Conservation (phyloP, 2,888 invertebrate species). For the Drosophila mimica region DNA sequence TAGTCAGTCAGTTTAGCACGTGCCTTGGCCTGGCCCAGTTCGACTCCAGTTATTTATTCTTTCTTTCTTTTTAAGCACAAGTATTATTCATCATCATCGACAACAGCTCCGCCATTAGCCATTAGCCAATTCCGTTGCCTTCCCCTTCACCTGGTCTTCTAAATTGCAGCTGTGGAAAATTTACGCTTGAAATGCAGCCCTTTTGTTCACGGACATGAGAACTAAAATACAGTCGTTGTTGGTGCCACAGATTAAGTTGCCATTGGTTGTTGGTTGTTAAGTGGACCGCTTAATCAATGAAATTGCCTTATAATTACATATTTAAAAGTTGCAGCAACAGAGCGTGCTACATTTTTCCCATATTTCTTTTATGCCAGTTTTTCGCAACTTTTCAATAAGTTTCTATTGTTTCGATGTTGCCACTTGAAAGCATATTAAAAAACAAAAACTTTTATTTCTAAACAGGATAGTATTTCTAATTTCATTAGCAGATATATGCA, state of each 20-base stretch:
- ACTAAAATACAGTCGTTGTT: constrained; percentile 64
- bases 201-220: constrained; percentile 60
- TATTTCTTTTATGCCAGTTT: constrained; percentile 8
- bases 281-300: constrained; percentile 66
- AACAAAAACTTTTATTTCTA: neutral
- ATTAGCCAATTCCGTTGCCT: neutral
- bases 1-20: constrained; percentile 50
- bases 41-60: constrained; percentile 18
- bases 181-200: constrained; percentile 61
- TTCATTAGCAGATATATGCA: neutral
- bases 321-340: constrained; percentile 20
- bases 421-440: neutral
- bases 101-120: constrained; percentile 55
- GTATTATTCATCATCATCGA: constrained; percentile 69
- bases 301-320: constrained; percentile 70
- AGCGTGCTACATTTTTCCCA: constrained; percentile 9
- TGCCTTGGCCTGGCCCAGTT: constrained; percentile 42
- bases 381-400: neutral
- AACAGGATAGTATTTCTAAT: neutral
- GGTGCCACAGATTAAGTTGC: constrained; percentile 65
- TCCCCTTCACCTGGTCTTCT: neutral
- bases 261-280: constrained; percentile 46
- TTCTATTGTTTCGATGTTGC: neutral
- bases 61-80: constrained; percentile 13
- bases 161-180: constrained; percentile 59